Conservation (phyloP, 2,113 vertebrate species). For the Arvicanthis niloticus region DNA sequence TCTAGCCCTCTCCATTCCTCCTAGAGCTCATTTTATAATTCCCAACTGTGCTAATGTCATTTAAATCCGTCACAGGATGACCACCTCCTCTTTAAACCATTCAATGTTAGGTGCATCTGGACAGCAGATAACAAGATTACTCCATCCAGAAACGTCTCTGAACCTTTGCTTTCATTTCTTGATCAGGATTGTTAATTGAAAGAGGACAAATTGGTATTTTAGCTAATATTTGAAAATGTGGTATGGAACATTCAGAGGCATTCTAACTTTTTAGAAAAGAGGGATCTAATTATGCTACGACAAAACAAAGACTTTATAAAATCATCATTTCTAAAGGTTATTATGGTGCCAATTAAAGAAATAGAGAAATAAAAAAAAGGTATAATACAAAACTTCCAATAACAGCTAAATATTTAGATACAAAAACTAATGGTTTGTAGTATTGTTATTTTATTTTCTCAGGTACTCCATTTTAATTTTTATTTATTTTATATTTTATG, state of each 20-base stretch:
- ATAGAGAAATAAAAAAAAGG: slow-evolving; percentile 16
- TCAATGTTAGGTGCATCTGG: not conserved
- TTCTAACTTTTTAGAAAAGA: not conserved
- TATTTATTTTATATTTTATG: not conserved
- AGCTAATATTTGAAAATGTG: slow-evolving; percentile 45
- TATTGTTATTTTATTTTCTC: slow-evolving; percentile 12
- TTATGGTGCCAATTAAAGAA: not conserved
- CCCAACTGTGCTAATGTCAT: not conserved
- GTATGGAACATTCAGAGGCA: not conserved
- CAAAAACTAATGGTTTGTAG: slow-evolving; percentile 37
- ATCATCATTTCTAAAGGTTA: not conserved
- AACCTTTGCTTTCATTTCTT: not conserved
- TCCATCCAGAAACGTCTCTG: not conserved
- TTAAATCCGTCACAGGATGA: not conserved
- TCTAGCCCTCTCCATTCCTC: not conserved
- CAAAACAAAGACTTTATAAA: not conserved
- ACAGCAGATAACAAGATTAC: not conserved
- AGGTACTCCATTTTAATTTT: not conserved
- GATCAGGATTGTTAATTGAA: not conserved
- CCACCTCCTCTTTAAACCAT: not conserved
- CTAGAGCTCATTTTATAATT: slow-evolving; percentile 46
- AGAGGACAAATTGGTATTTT: not conserved
- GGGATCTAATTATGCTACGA: not conserved
- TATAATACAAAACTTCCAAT: not conserved
- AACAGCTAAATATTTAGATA: not conserved